These are phyloP conservation scores for Sebastes nivosus DNA, from an alignment of 2,797 vertebrate genomes.

Conservation along the genomic window DNA sequence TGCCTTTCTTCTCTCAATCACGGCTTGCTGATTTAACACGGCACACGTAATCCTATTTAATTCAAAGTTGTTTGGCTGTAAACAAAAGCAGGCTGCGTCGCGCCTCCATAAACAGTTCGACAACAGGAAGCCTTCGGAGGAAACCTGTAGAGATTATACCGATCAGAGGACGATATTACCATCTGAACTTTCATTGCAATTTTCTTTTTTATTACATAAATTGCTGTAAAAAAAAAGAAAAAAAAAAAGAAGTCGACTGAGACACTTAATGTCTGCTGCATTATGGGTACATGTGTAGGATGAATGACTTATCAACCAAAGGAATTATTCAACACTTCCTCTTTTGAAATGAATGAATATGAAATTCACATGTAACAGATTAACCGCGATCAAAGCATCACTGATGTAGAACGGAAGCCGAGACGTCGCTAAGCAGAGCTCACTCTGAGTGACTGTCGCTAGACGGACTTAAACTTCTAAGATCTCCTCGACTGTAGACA, in stretches of 20 bases:
- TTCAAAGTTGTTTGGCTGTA: conserved; percentile 26
- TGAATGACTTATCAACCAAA: neutral
- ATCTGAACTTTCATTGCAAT: neutral
- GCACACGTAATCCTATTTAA: conserved; percentile 36
- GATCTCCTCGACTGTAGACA: too few species aligned
- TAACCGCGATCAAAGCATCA: neutral
- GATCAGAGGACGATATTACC: neutral
- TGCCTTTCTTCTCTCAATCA: conserved; percentile 5
- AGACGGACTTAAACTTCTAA: too few species aligned
- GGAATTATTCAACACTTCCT: neutral
- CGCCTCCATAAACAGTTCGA: neutral
- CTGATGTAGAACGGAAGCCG: neutral
- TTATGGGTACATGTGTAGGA: neutral
- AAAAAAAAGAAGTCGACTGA: neutral
- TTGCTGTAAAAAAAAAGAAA: too few species aligned
- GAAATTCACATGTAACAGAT: neutral
- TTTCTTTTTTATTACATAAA: neutral
- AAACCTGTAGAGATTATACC: neutral
- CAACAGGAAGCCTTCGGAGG: neutral
- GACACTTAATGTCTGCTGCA: neutral
- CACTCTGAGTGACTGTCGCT: neutral
- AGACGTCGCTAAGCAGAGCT: neutral
- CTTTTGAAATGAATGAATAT: neutral
- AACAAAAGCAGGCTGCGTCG: neutral
- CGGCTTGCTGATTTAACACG: conserved; percentile 19